Evolutionary conservation across 1,140 invertebrate genomes (phyloP), one percentile per base, ranked within the genome.

Genomic region (Pachyrhynchus sulphureomaculatus): DNA sequence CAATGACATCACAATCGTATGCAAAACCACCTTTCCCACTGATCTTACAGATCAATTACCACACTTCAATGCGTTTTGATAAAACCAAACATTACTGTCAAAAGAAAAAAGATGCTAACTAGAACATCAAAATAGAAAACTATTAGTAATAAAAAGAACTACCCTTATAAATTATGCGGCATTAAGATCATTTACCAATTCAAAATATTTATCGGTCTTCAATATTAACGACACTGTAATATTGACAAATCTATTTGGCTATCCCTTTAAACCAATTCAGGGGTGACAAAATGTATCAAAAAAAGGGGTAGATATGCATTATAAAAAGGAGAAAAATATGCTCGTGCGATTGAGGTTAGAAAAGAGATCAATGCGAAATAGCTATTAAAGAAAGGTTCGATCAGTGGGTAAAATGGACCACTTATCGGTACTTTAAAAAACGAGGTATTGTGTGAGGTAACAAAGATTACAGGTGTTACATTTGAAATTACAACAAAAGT

Each of bases 171-270:
- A 48, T 41, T 62, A 41, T 57, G 47, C 54, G 23, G 20, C 36
- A 36, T 48, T 55, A 53, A 58, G 48, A 51, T 26, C 59, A 51
- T 62, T 65, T 63, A 42, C 42, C 62, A 44, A 68, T 65, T 68
- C 66, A 68, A 68, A 68, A 68, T 68, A 68, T 68, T 68, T 68
- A 68, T 65, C 63, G 66, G 47, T 55, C 53, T 55, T 68, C 66
- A 68, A 68, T 68, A 64, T 62, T 68, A 65, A 68, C 56, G 62
- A 62, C 51, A 44, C 53, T 23, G 63, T 68, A 68, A 68, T 65
- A 62, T 62, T 68, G 66, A 68, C 66, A 68, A 68, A 68, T 68
- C 66, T 65, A 68, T 68, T 65, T 32, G 8, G 17, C 13, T 10
- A 54, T 37, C 56, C 29, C 36, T 55, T 39, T 34, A 17, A 32